Base-by-base conservation (phyloP, 2,113 vertebrate species). In the Cynocephalus volans region DNA sequence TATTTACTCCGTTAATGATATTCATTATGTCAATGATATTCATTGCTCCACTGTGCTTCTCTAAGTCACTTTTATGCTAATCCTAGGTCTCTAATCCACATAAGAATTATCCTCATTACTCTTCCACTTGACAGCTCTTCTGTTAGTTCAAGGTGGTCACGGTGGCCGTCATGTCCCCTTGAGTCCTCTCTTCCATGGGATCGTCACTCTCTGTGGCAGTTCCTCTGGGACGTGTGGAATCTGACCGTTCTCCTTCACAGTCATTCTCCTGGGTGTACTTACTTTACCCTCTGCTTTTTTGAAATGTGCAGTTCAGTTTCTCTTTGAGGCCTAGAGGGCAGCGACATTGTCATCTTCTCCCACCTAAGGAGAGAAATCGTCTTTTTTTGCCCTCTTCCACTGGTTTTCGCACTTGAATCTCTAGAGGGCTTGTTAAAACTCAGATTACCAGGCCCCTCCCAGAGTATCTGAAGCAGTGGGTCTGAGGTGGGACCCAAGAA, bases 151-250 rank as follows among this genome's bases (percentile, higher is more conserved):
- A 24, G 7, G 60, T 15, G 24, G n/a, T 92, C 45, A 15, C 19
- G 7, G 60, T 15, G 24, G n/a, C 50, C 3, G 0, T 52, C 31
- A 0, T 12, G 11, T 24, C 67, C 56, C 31, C n/a, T 41, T 45
- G 24, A 7, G 33, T 65, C 36, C 83, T 50, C 28, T 72, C 41
- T 69, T 23, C 41, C 3, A 3, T 1, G 0, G n/a, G 19, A 31
- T 56, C 10, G 19, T 26, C 31, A 4, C 31, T 18, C 23, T 26
- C 75, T 14, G 12, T 50, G 26, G 18, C 36, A 11, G 36, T 58
- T 65, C 5, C 73, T 80, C 23, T 81, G 65, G 21, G 33, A 69
- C 13, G 0, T 24, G 0, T 24, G 18, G 48, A 79, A 36, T 70
- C 15, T 8, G 18, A 56, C 13, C 6, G 2, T 28, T 24, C 23